phyloP scores from a whole-genome alignment of 2,888 invertebrate species.

The Rhorus exstirpatorius region DNA sequence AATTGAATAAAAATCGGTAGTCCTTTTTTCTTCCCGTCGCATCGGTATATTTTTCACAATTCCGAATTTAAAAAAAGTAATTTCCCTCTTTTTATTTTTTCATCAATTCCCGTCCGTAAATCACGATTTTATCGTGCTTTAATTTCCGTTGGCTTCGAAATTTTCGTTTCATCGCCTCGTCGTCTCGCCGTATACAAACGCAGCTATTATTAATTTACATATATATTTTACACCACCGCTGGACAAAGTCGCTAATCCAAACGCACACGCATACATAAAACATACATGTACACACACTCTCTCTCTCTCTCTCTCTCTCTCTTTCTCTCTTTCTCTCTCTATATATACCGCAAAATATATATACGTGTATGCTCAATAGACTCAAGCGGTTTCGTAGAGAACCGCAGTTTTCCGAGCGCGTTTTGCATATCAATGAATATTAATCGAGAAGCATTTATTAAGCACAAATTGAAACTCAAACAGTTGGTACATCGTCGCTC shows the following conservation, averaged over 20 bases:
- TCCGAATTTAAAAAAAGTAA: no score
- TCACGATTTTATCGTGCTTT: constrained; percentile 32
- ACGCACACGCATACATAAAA: constrained; percentile 39
- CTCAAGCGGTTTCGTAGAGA: constrained; percentile 67
- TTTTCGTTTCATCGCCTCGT: constrained; percentile 36
- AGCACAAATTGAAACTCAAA: constrained; percentile 81
- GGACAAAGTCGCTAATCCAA: constrained; percentile 41
- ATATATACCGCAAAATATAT: constrained; percentile 4
- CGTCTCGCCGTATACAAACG: constrained; percentile 33
- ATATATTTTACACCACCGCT: constrained; percentile 40
- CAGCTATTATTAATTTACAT: constrained; percentile 54
- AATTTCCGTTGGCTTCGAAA: constrained; percentile 34
- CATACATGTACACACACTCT: neutral
- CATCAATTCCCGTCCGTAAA: neutral
- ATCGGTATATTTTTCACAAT: no score
- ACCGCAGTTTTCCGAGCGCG: constrained; percentile 75
- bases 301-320: neutral
- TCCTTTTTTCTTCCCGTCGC: no score
- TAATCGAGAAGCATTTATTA: constrained; percentile 82
- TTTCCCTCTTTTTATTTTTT: neutral
- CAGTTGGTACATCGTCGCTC: constrained; percentile 64
- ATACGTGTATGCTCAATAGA: constrained; percentile 35
- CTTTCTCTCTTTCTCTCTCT: neutral
- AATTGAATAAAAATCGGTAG: no score
- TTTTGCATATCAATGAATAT: constrained; percentile 83